phyloP scores from a whole-genome alignment of 1,140 invertebrate species.

The Drosophila ohnishii region DNA sequence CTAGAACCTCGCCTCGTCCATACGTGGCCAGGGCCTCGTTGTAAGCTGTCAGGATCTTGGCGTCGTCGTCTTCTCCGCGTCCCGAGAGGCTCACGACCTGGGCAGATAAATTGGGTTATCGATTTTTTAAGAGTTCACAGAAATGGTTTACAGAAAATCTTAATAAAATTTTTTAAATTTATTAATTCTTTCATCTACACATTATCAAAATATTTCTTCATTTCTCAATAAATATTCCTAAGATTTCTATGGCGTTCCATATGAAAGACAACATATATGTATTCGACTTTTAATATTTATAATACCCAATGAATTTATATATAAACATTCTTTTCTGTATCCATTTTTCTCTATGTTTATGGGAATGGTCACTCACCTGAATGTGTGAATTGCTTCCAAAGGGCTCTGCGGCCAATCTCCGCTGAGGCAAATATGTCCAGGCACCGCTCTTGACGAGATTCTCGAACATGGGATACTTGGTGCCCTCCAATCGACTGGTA shows the following conservation, averaged over 20 bases:
- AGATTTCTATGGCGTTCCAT: not conserved
- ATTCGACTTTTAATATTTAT: not conserved
- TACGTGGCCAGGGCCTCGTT: conserved; percentile 84
- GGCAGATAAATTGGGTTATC: not conserved
- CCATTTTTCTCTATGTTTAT: not conserved
- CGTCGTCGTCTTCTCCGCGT: conserved; percentile 84
- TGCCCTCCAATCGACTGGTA: conserved; percentile 68
- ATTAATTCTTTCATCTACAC: not conserved
- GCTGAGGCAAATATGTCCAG: conserved; percentile 84
- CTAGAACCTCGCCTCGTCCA: conserved; percentile 84
- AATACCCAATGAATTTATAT: conserved; percentile 2
- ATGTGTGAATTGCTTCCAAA: conserved; percentile 83
- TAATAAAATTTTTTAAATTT: not conserved
- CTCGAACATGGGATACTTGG: conserved; percentile 74
- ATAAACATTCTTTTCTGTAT: conserved; percentile 4
- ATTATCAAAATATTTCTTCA: not conserved
- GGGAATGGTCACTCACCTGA: conserved; percentile 61
- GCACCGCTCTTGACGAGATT: conserved; percentile 77
- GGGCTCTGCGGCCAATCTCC: conserved; percentile 84
- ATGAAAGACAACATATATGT: not conserved
- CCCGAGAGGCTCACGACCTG: conserved; percentile 85
- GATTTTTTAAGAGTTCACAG: not conserved
- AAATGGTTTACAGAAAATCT: not conserved
- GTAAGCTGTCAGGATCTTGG: conserved; percentile 84
- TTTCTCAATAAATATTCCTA: not conserved